phyloP scores from a whole-genome alignment of 2,113 vertebrate species.

The Grus americana region DNA sequence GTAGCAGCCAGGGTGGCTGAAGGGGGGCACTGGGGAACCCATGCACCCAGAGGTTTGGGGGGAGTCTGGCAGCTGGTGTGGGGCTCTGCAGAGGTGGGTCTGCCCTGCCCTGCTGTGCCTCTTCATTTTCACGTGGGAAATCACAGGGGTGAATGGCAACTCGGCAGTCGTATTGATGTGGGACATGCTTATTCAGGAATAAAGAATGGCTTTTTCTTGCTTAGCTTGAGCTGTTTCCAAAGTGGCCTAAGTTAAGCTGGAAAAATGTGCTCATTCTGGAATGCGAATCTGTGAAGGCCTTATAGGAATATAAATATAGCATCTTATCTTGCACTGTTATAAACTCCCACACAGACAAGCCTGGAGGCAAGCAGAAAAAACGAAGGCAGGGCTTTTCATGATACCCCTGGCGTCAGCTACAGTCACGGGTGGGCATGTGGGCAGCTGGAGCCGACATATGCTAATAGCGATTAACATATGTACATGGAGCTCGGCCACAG shows the following conservation, averaged over 20 bases:
- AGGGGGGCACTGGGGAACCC: neutral
- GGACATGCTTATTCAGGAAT: neutral
- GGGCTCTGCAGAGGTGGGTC: neutral
- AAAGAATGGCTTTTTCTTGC: neutral
- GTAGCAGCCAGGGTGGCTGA: neutral
- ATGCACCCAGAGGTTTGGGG: rapidly evolving
- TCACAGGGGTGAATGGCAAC: neutral
- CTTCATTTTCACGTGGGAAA: neutral
- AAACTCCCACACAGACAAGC: conserved; percentile 15
- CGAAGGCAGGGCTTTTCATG: neutral
- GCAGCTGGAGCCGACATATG: conserved; percentile 45
- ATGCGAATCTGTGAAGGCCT: neutral
- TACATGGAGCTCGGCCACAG: neutral
- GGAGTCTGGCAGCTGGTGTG: rapidly evolving
- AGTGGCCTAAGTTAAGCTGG: neutral
- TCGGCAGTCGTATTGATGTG: neutral
- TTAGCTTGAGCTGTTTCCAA: conserved; percentile 9
- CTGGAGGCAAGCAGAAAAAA: neutral
- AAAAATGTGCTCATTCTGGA: neutral
- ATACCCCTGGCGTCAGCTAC: neutral
- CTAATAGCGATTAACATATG: neutral
- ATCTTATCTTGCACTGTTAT: neutral
- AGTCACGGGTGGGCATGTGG: neutral
- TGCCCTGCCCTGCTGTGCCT: neutral
- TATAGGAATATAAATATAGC: conserved; percentile 34